Base-by-base conservation (phyloP, 2,888 invertebrate genomes). In the Spodoptera picta region DNA sequence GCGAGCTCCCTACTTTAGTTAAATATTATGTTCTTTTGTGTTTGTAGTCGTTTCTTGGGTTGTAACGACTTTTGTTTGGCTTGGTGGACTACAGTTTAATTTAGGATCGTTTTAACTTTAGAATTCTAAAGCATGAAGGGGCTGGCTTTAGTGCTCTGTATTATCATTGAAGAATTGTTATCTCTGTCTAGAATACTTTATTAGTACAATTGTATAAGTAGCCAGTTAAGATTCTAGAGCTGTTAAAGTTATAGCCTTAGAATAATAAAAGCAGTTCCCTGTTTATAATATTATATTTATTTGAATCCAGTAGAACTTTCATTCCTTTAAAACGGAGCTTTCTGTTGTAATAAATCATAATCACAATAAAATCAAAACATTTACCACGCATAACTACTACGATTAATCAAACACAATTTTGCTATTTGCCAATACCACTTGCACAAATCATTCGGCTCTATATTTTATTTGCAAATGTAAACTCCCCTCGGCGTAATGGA, bases 401-500 rank as follows among this genome's bases (percentile, higher is more conserved):
- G 48, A 73, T 69, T 73, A 77, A 65, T 69, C 69, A 73, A 77
- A 68, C 50, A 63, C 69, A 63, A 68, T 65, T 73, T 73, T 63
- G 60, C 48, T 77, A 73, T 70, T 78, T 73, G 57, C 64, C 60
- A 60, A 48, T 65, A 70, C 66, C 75, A 78, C 75, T 77, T 79
- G 63, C 71, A 71, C 73, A 79, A 75, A 70, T 70, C 62, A 70
- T 73, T 73, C 45, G 53, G 58, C 42, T 75, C 47, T 68, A 71
- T 75, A 69, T 72, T 74, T 73, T 79, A 80, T 84, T 80, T 77
- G 65, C 70, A 77, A 74, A 75, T 77, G 63, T 73, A 68, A 76
- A 77, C 69, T 72, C 81, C 83, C 80, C 78, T 75, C 65, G 63
- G 57, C 64, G 72, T 83, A 85, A 87, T 85, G 79, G 84, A 83